Percentiles rank a stretch among this genome's conserved stretches.
Evolutionary conservation across 2,797 vertebrate genomes (phyloP).

Genomic region (Prionace glauca): DNA sequence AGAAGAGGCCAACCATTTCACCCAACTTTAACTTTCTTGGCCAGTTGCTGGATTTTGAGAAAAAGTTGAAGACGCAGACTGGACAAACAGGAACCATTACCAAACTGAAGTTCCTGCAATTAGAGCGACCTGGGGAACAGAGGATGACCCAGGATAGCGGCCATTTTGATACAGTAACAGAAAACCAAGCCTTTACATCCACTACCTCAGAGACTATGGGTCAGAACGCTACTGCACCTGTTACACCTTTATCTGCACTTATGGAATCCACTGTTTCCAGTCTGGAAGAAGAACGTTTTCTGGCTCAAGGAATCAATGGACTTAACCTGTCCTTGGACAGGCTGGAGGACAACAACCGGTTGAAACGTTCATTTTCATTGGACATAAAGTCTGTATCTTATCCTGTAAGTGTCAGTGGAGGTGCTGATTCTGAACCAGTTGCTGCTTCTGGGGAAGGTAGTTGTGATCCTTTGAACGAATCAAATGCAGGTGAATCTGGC

Average conservation of each 20-base stretch:
- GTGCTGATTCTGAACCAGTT: slow-evolving; percentile 49
- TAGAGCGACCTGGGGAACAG: slow-evolving; percentile 51
- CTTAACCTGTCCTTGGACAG: slow-evolving; percentile 66
- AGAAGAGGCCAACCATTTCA: slow-evolving; percentile 92
- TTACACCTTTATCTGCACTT: slow-evolving; percentile 49
- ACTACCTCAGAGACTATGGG: slow-evolving; percentile 49
- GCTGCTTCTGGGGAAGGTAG: slow-evolving; percentile 56
- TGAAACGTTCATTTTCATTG: slow-evolving; percentile 87
- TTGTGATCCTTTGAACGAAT: slow-evolving; percentile 67
- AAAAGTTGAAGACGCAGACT: slow-evolving; percentile 69
- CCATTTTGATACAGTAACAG: slow-evolving; percentile 32
- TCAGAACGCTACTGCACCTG: slow-evolving; percentile 47
- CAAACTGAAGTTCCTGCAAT: slow-evolving; percentile 59
- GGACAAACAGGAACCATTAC: slow-evolving; percentile 48
- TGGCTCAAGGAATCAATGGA: slow-evolving; percentile 66
- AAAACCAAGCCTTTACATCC: slow-evolving; percentile 44
- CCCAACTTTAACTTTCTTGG: slow-evolving; percentile 98
- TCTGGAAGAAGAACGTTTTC: slow-evolving; percentile 55
- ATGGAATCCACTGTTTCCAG: slow-evolving; percentile 39
- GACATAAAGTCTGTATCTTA: slow-evolving; percentile 78
- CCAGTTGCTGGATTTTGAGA: slow-evolving; percentile 93
- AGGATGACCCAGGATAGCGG: slow-evolving; percentile 42
- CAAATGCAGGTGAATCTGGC: slow-evolving; percentile 44
- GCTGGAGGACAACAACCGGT: slow-evolving; percentile 68
- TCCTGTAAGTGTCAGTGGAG: slow-evolving; percentile 48